Percentiles rank a stretch among this genome's conserved stretches.
Conservation (phyloP, 1,140 invertebrate species). For the Zaprionus gabonicus region DNA sequence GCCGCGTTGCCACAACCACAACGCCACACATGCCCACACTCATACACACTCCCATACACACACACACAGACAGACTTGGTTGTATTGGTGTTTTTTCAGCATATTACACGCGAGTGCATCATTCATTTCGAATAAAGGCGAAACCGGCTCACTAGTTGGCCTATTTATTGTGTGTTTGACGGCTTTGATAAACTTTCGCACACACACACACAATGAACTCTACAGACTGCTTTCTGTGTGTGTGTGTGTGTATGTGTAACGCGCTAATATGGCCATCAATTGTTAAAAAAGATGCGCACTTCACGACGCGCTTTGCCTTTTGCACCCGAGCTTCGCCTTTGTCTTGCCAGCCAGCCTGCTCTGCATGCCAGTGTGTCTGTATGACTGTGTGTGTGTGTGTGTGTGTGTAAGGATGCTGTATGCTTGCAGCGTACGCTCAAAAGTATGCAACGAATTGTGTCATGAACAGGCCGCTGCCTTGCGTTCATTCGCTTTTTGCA, state of each 20-base stretch:
- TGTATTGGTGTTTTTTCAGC: not conserved
- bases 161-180: slow-evolving; percentile 4
- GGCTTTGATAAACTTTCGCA: slow-evolving; percentile 2
- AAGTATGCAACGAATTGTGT: slow-evolving; percentile 63
- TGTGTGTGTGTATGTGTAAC: slow-evolving; percentile 3
- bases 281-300: slow-evolving; percentile 62
- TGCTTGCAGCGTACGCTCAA: slow-evolving; percentile 38
- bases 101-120: not conserved
- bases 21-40: slow-evolving; percentile 9
- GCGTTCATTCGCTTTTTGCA: not conserved
- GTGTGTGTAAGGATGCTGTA: not conserved
- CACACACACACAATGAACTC: not conserved
- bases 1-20: slow-evolving; percentile 50
- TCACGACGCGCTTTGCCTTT: slow-evolving; percentile 43
- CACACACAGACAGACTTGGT: not conserved
- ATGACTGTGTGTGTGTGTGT: slow-evolving; percentile 4
- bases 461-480: slow-evolving; percentile 23
- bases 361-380: not conserved
- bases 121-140: slow-evolving; percentile 4
- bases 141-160: not conserved
- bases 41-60: slow-evolving; percentile 9
- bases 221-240: not conserved
- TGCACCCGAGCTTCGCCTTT: not conserved
- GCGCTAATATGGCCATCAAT: slow-evolving; percentile 52
- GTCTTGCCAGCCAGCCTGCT: not conserved